These are phyloP conservation scores for Mesochorus sp. DNA, from an alignment of 2,888 invertebrate genomes.

Conservation along the genomic window DNA sequence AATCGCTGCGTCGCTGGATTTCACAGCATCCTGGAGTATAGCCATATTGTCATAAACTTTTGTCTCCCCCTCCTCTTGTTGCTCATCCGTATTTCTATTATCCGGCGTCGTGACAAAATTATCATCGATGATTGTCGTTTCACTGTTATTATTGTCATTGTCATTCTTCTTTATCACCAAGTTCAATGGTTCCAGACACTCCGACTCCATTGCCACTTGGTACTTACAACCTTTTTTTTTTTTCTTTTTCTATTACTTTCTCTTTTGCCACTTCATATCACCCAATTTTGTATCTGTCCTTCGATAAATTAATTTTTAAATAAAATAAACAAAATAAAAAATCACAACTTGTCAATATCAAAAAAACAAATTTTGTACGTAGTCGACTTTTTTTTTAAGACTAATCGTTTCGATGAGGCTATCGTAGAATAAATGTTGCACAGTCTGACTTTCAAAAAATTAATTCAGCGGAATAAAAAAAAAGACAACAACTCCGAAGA, in stretches of 20 bases:
- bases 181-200: constrained; percentile 83
- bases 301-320: too few species aligned
- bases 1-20: constrained; percentile 70
- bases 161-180: constrained; percentile 82
- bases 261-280: constrained; percentile 8
- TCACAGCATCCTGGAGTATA: constrained; percentile 76
- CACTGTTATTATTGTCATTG: constrained; percentile 51
- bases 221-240: too few species aligned
- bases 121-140: constrained; percentile 57
- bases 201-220: constrained; percentile 80
- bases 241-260: constrained; percentile 14
- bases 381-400: too few species aligned
- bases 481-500: too few species aligned
- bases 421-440: too few species aligned
- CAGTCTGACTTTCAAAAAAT: too few species aligned
- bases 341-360: too few species aligned
- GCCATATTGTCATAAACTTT: constrained; percentile 75
- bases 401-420: too few species aligned
- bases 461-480: too few species aligned
- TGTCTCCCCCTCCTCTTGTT: constrained; percentile 67
- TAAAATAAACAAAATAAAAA: too few species aligned
- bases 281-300: neutral
- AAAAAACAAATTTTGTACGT: too few species aligned
- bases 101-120: constrained; percentile 59
- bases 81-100: too few species aligned